Conservation (phyloP, 2,888 invertebrate genomes). For the Pammene fasciana region DNA sequence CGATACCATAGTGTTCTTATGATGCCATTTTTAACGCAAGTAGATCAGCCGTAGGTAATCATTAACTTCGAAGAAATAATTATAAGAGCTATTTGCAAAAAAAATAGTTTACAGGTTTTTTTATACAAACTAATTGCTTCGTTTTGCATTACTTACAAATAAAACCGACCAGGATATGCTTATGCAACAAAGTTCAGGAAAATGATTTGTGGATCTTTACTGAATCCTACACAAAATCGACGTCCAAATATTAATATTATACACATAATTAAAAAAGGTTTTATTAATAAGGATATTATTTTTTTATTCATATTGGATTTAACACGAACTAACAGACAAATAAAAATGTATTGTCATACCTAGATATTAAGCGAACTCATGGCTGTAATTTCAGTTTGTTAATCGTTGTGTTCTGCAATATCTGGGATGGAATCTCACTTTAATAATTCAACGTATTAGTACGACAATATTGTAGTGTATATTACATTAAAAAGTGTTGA, state of each 20-base stretch:
- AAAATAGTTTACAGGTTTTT: constrained; percentile 1
- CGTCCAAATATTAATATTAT: constrained; percentile 49
- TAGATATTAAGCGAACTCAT: constrained; percentile 56
- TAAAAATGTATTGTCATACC: constrained; percentile 44
- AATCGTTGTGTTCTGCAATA: constrained; percentile 64
- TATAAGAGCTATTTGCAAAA: background rate
- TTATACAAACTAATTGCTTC: constrained; percentile 14
- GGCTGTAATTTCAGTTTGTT: constrained; percentile 61
- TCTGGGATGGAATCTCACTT: constrained; percentile 73
- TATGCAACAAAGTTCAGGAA: constrained; percentile 2
- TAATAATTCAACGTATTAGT: constrained; percentile 67
- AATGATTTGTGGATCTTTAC: constrained; percentile 9
- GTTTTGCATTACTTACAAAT: background rate
- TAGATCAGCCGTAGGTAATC: background rate
- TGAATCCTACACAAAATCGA: constrained; percentile 54
- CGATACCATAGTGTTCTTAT: constrained; percentile 8
- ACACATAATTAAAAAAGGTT: constrained; percentile 54
- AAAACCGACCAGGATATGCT: constrained; percentile 3
- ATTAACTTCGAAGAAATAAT: background rate
- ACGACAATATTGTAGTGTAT: constrained; percentile 75
- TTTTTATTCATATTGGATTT: constrained; percentile 73
- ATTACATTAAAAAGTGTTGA: constrained; percentile 65
- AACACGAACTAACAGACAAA: constrained; percentile 56
- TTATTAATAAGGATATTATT: constrained; percentile 66
- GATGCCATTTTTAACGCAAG: constrained; percentile 1